Base-by-base conservation (phyloP, 2,113 vertebrate species). In the Pomatostomus ruficeps region DNA sequence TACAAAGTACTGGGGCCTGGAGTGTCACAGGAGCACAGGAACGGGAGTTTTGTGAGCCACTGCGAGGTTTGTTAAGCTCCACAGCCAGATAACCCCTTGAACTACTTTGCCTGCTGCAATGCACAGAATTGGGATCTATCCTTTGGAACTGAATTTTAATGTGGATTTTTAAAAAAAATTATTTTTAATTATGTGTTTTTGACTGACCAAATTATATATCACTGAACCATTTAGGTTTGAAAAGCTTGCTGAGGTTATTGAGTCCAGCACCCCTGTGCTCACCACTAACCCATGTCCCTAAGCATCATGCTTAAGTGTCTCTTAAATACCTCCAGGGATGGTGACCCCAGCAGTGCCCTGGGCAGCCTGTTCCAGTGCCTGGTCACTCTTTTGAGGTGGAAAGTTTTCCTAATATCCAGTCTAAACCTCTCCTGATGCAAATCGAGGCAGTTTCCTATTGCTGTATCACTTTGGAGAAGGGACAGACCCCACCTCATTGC, bases 141-240 rank as follows among this genome's bases (percentile, higher is more conserved):
- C 33, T 89, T 67, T 8, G 40, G 28, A 73, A 94, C 54, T 22
- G 52, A 90, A 93, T 90, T 95, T 85, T 11, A 62, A 19, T 61
- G 59, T 62, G 14, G 15, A 61, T 63, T 10, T 42, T 35, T 10
- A n/a, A n/a, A n/a, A n/a, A n/a, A n/a, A n/a, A n/a, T n/a, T n/a
- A n/a, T n/a, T n/a, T 49, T 25, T 89, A 61, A 61, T 57, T 81
- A 38, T 25, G 40, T 66, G 59, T 1, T 88, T 43, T 67, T 90
- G 31, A 71, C 54, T 71, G 15, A 90, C 18, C 79, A 68, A 91
- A 80, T 91, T 82, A 38, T 48, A 12, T 10, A 31, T 45, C 15
- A 21, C 13, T 40, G 12, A 35, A 79, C 63, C 1, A 14, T 42
- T 85, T 54, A n/a, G 8, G 14, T 71, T 63, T 26, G n/a, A 51